Percentiles rank a stretch among this genome's conserved stretches.
Evolutionary conservation across 2,888 invertebrate genomes (phyloP).

Genomic region (Ephialtes manifestator): DNA sequence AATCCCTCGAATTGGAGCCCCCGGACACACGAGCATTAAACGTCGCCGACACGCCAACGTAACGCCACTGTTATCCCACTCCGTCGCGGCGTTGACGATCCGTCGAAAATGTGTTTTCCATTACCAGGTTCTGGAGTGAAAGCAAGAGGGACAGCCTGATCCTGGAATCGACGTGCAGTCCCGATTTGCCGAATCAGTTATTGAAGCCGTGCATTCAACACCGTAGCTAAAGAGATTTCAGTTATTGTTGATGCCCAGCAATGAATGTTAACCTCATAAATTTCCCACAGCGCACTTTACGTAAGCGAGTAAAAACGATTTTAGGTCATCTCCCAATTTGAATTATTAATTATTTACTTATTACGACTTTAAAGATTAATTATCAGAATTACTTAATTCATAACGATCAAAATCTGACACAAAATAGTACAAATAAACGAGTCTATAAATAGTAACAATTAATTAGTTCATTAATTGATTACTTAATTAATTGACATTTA

Average conservation of each 20-base stretch:
- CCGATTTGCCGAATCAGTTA: neutral
- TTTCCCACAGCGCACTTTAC: neutral
- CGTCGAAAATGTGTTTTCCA: constrained; percentile 80
- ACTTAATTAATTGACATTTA: no score
- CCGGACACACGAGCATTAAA: constrained; percentile 73
- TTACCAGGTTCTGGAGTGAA: constrained; percentile 72
- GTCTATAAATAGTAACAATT: no score
- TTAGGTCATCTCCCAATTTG: neutral
- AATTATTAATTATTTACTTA: no score
- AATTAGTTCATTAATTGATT: no score
- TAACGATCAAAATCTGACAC: no score
- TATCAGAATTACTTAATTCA: no score
- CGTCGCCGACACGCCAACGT: constrained; percentile 60
- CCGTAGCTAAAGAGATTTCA: neutral
- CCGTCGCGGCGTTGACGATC: constrained; percentile 69
- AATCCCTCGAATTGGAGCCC: constrained; percentile 70
- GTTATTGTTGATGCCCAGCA: neutral
- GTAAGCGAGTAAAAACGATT: neutral
- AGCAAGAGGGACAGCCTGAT: neutral
- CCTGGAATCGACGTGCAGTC: neutral
- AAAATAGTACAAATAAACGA: no score
- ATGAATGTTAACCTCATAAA: neutral
- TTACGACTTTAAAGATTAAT: no score
- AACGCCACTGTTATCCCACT: constrained; percentile 11
- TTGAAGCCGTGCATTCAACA: neutral